Base-by-base conservation (phyloP, 2,888 invertebrate genomes). In the Amblyjoppa fuscipennis region DNA sequence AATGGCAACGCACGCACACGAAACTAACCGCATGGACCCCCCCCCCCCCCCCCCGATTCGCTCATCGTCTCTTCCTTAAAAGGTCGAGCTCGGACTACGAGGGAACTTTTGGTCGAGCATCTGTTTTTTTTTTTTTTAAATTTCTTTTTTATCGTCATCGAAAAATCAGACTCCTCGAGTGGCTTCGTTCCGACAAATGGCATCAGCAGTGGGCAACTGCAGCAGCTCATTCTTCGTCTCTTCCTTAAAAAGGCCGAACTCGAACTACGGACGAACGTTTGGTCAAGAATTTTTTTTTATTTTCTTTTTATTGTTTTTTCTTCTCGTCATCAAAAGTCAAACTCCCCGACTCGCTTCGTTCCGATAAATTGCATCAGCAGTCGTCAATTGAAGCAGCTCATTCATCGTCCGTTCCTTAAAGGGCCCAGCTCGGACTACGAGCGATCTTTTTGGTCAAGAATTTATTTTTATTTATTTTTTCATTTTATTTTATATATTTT, bases 171-270 rank as follows among this genome's bases (percentile, higher is more conserved):
- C 51, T 51, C 5, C 16, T 51, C n/a, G 51, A 16, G n/a, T 51
- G n/a, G 51, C 51, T 51, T n/a, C n/a, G 13, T 51, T n/a, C 16
- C 51, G 6, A n/a, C 4, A 16, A 51, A 51, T n/a, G 4, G 3
- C 5, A 51, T n/a, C 16, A 5, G n/a, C 16, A 51, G 34, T 34
- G 5, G 6, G 5, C 34, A 34, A 34, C 0, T 34, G 34, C 34
- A 4, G 34, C 34, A 6, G 20, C 20, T 20, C 61, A 6, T 74
- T 74, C 64, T 49, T 31, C 28, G 9, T 11, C 31, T 64, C 49
- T 31, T 49, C 75, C 64, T 64, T 64, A 75, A 64, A 64, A 64
- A 64, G 74, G 74, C 49, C 74, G 31, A 75, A 13, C 71, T 31
- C 61, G 61, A 31, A 51, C 70, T 49, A 49, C 4, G 11, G 13